Evolutionary conservation across 1,140 invertebrate species (phyloP).

Genomic region (Apis dorsata): DNA sequence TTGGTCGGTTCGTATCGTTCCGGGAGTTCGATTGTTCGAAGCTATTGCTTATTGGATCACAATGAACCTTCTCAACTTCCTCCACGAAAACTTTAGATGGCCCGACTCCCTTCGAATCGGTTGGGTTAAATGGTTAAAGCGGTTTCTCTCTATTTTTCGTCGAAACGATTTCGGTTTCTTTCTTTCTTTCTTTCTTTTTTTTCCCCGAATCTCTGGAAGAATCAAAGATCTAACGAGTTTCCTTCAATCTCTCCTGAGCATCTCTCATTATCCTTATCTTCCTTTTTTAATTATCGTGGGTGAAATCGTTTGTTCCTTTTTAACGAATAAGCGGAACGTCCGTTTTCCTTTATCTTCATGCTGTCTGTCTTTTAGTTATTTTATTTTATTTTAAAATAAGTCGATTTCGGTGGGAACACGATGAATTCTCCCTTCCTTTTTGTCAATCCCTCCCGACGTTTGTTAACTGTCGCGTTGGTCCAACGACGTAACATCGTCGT

Average conservation of each 20-base stretch:
- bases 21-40: neutral
- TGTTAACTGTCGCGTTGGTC: neutral
- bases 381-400: no score
- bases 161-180: neutral
- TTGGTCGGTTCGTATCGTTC: neutral
- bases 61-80: neutral
- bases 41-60: neutral
- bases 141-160: neutral
- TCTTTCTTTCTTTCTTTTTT: neutral
- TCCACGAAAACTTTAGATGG: neutral
- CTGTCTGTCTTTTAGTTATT: no score
- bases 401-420: no score
- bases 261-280: no score
- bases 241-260: no score
- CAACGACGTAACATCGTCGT: neutral
- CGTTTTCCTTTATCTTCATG: no score
- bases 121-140: neutral
- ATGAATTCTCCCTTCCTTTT: neutral
- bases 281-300: no score
- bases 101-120: neutral
- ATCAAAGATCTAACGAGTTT: neutral
- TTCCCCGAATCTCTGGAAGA: neutral
- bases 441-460: neutral
- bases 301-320: no score
- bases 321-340: neutral